Evolutionary conservation across 2,797 vertebrate genomes (phyloP).

Genomic region (Sarcophilus harrisii): DNA sequence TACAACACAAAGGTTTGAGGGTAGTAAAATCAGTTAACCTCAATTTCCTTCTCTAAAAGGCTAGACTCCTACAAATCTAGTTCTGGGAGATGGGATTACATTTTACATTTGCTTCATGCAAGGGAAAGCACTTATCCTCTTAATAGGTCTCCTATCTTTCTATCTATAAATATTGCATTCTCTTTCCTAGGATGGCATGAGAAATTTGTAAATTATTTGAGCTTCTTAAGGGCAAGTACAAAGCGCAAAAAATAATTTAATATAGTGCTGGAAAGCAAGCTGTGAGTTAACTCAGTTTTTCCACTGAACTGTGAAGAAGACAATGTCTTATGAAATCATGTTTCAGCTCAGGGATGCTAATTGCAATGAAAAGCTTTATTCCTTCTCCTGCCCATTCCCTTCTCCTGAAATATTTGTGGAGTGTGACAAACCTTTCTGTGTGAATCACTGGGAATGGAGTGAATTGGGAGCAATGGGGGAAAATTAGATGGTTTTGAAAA

Average conservation of each 20-base stretch:
- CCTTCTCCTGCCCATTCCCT: slow-evolving; percentile 43
- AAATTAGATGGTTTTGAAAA: slow-evolving; percentile 32
- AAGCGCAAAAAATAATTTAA: slow-evolving; percentile 55
- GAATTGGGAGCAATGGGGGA: not conserved
- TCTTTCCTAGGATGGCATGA: slow-evolving; percentile 53
- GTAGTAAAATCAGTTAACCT: not conserved
- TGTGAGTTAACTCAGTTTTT: slow-evolving; percentile 52
- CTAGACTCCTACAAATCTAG: not conserved
- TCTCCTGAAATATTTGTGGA: not conserved
- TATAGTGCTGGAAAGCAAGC: slow-evolving; percentile 51
- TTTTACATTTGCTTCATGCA: slow-evolving; percentile 15
- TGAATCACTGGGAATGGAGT: slow-evolving; percentile 7
- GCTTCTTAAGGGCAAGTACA: slow-evolving; percentile 52
- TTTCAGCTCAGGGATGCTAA: slow-evolving; percentile 57
- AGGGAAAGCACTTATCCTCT: slow-evolving; percentile 8
- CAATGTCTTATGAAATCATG: slow-evolving; percentile 53
- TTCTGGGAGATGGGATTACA: not conserved
- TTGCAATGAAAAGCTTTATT: slow-evolving; percentile 67
- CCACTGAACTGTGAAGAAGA: slow-evolving; percentile 55
- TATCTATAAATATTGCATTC: slow-evolving; percentile 20
- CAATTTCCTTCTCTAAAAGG: not conserved
- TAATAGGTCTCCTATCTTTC: not conserved
- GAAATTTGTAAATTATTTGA: slow-evolving; percentile 68
- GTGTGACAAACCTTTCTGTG: not conserved
- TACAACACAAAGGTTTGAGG: not conserved